Evolutionary conservation across 1,140 invertebrate species (phyloP), one percentile per base, ranked within the genome.

Genomic region (Paraescarpia echinospica): DNA sequence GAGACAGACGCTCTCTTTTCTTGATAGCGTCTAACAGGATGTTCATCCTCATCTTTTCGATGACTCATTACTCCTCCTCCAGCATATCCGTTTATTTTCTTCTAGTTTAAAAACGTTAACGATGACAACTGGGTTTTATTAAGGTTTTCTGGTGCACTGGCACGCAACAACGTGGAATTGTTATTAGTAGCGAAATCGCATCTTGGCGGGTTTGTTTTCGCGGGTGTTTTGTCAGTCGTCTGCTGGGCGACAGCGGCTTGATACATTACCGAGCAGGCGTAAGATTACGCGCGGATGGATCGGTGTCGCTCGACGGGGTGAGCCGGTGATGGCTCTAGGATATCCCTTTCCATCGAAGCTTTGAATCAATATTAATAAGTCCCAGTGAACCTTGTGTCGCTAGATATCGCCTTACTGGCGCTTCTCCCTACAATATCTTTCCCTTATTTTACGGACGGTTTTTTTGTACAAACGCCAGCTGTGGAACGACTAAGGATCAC

Each of bases 361-460:
- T 77, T 77, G 59, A 77, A 77, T 77, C 59, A 77, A 77, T 77
- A 77, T 77, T 77, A 77, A 77, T 77, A 77, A 77, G 22, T 77
- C 22, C 27, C 59, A 77, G 8, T 77, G 59, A 77, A 77, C 59
- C 59, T 27, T 77, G 59, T 18, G 0, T 77, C 59, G 27, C 59
- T 4, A 77, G 27, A 77, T 18, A 77, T 77, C 59, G 59, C 27
- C 22, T 77, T 77, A 77, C 59, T 77, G 59, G 22, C 59, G 4
- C 27, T 77, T 77, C 59, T 77, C 8, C 59, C 59, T 18, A 77
- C 8, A 77, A 77, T 77, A 77, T 77, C 59, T 12, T 27, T 27
- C 9, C 59, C 59, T 77, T 77, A 77, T 77, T 77, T 77, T 12
- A 77, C 27, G 59, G 59, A 77, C 27, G 14, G n/a, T 77, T 77